Evolutionary conservation across 1,140 invertebrate genomes (phyloP), one percentile per base, ranked within the genome.

Genomic region (Physella acuta): DNA sequence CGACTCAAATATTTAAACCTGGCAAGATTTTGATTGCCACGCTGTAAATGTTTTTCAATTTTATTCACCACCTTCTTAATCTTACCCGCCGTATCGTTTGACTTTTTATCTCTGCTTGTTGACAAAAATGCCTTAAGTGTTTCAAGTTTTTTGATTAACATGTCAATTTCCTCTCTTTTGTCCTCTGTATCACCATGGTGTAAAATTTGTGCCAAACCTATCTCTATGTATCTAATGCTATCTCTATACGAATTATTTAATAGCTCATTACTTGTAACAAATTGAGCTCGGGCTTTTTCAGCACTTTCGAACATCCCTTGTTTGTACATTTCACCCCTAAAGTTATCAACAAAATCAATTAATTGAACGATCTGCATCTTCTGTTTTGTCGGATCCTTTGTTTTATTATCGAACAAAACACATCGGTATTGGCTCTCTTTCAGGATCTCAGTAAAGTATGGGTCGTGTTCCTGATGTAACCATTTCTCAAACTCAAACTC

Each of bases 351-450:
- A 26, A 67, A 53, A 4, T 55, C 0, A 31, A 67, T 67, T 14
- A 67, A 14, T 44, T 67, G 64, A 24, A n/a, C n/a, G 14, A 56
- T 67, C 34, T 37, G 34, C 31, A 17, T 33, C 17, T 56, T 55
- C 37, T n/a, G n/a, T n/a, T n/a, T n/a, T n/a, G n/a, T n/a, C n/a
- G 37, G 64, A 52, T 67, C 64, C 28, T 11, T 28, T 8, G 64
- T 3, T 24, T 56, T 67, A 26, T 67, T 67, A 34, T 67, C 58
- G 64, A 67, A 67, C 1, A 67, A 36, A 17, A 67, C 64, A 67
- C 64, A 67, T 37, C 64, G 33, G 52, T 37, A 67, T 17, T 37
- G 26, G 36, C 64, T 56, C 31, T 67, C 64, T 33, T 58, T 58
- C 20, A 67, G 52, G 53, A 56, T 56, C 17, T 53, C 64, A 24